Evolutionary conservation across 2,888 invertebrate species (phyloP), one percentile per base, ranked within the genome.

Genomic region (Hoplodrina blanda): DNA sequence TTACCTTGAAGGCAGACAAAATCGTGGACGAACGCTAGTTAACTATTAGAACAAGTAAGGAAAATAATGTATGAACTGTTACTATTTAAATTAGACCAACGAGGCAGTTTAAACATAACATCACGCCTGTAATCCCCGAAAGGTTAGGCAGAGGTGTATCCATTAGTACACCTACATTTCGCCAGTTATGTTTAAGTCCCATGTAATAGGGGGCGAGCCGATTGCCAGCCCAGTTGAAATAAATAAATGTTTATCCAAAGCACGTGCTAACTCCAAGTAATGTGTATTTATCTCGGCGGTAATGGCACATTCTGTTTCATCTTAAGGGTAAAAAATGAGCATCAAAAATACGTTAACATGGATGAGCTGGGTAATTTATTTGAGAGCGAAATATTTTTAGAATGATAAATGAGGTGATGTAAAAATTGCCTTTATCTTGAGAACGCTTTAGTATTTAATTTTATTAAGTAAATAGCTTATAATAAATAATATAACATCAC

Each of bases 251-350:
- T 46, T 17, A 17, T 1, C 5, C 46, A 46, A 46, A 46, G 4
- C 4, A 46, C 46, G 17, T 46, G 44, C 44, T 44, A 4, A 25
- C 25, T 25, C 2, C 25, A 41, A 44, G 37, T 15, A 15, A 15
- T 13, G 5, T 44, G 10, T 46, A 17, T 46, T 46, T 46, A 46
- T 46, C 17, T 46, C 46, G 17, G 6, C 4, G 17, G 3, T 46
- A 46, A 46, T 78, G 54, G 61, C 65, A 71, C 60, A 62, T 80
- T 76, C 60, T 64, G 37, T 70, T 76, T 64, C 54, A 25, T 52
- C 30, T 25, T 57, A 41, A 44, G 41, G 46, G 52, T 49, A 63
- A 67, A n/a, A 66, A 73, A 25, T 64, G 30, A 37, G 52, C 57
- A 62, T 54, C 30, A 57, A 79, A 72, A 74, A 49, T 55, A 63